A percentile compares a stretch with the other conserved stretches of the same genome.
phyloP scores from a whole-genome alignment of 2,888 invertebrate genomes.

The Oscheius onirici region DNA sequence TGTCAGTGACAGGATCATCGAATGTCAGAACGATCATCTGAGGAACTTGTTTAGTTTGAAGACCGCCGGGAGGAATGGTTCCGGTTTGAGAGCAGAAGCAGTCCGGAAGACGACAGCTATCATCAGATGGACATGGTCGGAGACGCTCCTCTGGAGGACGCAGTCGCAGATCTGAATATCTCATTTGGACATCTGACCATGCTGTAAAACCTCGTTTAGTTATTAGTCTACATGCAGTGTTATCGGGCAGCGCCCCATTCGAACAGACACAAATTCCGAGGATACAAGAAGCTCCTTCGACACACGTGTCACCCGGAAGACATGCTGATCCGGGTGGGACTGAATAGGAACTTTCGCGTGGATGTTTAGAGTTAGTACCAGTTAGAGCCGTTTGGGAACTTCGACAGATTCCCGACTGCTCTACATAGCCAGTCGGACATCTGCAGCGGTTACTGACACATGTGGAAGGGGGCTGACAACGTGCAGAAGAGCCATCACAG shows the following conservation, averaged over 20 bases:
- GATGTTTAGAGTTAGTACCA: constrained; percentile 28
- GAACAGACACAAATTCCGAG: constrained; percentile 54
- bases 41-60: constrained; percentile 55
- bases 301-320: constrained; percentile 51
- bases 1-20: constrained; percentile 66
- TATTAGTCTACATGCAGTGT: constrained; percentile 27
- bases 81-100: constrained; percentile 67
- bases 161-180: constrained; percentile 8
- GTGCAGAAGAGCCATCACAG: constrained; percentile 39
- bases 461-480: constrained; percentile 48
- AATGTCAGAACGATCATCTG: constrained; percentile 69
- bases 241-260: constrained; percentile 14
- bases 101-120: constrained; percentile 60
- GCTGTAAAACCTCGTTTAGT: constrained; percentile 16
- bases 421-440: constrained; percentile 42
- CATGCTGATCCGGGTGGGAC: constrained; percentile 20
- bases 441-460: constrained; percentile 50
- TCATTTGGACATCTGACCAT: neutral
- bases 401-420: constrained; percentile 20
- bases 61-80: constrained; percentile 58
- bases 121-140: constrained; percentile 55
- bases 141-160: constrained; percentile 23
- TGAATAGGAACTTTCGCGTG: neutral
- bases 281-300: constrained; percentile 42
- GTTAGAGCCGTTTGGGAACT: constrained; percentile 4